A percentile compares a stretch with the other conserved stretches of the same genome.
phyloP scores from a whole-genome alignment of 2,888 invertebrate genomes.

The Brenthis daphne region DNA sequence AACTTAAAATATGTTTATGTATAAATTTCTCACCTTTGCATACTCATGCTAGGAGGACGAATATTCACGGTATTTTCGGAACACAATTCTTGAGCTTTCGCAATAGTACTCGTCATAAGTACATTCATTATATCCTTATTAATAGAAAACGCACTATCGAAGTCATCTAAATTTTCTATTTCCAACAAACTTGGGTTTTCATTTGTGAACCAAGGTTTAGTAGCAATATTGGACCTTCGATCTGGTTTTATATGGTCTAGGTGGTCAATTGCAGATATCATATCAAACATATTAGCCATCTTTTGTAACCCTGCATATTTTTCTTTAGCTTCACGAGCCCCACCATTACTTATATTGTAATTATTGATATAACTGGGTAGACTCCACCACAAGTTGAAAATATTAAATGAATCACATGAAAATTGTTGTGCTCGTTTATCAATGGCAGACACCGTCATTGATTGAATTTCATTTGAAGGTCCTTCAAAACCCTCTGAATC shows the following conservation, averaged over 20 bases:
- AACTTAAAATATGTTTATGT: neutral
- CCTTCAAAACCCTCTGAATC: conserved; percentile 54
- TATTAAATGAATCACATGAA: conserved; percentile 44
- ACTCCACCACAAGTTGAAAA: conserved; percentile 71
- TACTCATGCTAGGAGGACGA: conserved; percentile 54
- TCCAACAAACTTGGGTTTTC: conserved; percentile 67
- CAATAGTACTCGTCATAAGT: conserved; percentile 51
- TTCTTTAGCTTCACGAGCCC: conserved; percentile 29
- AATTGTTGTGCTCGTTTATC: conserved; percentile 45
- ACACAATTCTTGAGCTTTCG: conserved; percentile 48
- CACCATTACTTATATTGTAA: neutral
- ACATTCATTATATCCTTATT: conserved; percentile 56
- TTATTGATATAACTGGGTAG: conserved; percentile 51
- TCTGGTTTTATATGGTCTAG: conserved; percentile 45
- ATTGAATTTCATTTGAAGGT: conserved; percentile 37
- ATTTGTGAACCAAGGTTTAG: conserved; percentile 58
- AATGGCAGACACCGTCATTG: conserved; percentile 48
- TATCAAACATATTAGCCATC: conserved; percentile 59
- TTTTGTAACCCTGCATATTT: conserved; percentile 50
- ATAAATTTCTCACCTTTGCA: conserved; percentile 57
- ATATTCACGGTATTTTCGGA: conserved; percentile 47
- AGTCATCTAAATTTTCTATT: conserved; percentile 56
- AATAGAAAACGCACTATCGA: conserved; percentile 50
- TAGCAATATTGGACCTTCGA: conserved; percentile 47
- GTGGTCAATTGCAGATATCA: conserved; percentile 68